These are phyloP conservation scores for Nesidiocoris tenuis DNA, from an alignment of 2,888 invertebrate species.

Conservation along the genomic window DNA sequence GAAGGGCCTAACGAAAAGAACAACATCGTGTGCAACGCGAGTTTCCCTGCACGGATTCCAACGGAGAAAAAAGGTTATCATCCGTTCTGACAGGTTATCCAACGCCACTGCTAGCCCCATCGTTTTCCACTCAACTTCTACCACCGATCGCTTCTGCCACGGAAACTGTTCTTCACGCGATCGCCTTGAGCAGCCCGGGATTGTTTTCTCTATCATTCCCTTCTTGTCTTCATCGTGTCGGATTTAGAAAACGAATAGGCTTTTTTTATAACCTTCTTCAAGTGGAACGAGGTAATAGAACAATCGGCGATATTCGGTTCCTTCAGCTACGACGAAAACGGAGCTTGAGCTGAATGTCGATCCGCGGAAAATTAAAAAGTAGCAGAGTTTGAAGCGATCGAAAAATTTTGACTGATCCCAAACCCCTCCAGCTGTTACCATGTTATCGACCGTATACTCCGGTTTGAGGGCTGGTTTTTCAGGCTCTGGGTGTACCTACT, in stretches of 20 bases:
- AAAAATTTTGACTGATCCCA: too few species aligned
- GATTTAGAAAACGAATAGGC: neutral
- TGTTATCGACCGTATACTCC: too few species aligned
- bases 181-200: constrained; percentile 6
- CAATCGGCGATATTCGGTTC: neutral
- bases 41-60: constrained; percentile 1
- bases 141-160: constrained; percentile 31
- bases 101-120: neutral
- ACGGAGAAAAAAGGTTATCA: constrained; percentile 32
- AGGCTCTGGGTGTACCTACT: too few species aligned
- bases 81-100: constrained; percentile 37
- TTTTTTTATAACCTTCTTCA: neutral
- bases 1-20: neutral
- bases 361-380: too few species aligned
- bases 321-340: too few species aligned
- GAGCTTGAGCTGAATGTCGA: too few species aligned
- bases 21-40: neutral
- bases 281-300: neutral
- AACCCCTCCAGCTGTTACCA: too few species aligned
- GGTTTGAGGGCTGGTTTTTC: too few species aligned
- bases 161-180: constrained; percentile 24
- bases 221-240: neutral
- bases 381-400: too few species aligned
- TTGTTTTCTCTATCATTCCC: constrained; percentile 23
- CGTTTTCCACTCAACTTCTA: neutral